phyloP scores from a whole-genome alignment of 2,113 vertebrate genomes.

The Hassar affinis region DNA sequence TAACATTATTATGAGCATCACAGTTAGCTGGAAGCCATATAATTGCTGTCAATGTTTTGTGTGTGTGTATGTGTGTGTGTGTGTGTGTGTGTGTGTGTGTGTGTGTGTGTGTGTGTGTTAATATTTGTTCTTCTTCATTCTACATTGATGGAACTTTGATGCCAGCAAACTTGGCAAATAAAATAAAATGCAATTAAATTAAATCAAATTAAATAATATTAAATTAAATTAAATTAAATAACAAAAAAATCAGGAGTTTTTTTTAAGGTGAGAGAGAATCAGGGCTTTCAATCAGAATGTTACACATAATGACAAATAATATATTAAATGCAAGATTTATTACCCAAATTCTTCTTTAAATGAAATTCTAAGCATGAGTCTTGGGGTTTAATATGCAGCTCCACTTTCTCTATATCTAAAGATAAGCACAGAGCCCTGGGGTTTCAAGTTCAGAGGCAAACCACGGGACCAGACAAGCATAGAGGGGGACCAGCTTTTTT shows the following conservation, averaged over 20 bases:
- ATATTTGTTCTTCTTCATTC: no score
- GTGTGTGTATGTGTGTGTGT: no score
- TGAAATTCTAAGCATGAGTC: neutral
- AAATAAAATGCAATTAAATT: neutral
- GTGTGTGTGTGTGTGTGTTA: neutral
- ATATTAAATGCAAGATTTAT: neutral
- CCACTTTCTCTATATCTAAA: neutral
- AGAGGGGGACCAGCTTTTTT: conserved; percentile 1
- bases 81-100: neutral
- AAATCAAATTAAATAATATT: no score
- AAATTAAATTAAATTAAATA: no score
- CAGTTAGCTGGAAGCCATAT: no score
- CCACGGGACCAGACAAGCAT: neutral
- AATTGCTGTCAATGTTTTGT: no score
- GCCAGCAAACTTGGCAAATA: neutral
- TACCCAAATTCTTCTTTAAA: neutral
- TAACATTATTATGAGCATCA: no score
- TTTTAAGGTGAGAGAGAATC: neutral
- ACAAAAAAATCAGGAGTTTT: neutral
- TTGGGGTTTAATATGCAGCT: conserved; percentile 5
- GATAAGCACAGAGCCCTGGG: conserved; percentile 31
- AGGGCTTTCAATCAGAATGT: neutral
- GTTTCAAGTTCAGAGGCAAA: conserved; percentile 13
- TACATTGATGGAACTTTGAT: neutral
- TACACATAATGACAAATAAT: neutral